Conservation (phyloP, 2,797 vertebrate genomes). For the Paedocypris micromegethes region DNA sequence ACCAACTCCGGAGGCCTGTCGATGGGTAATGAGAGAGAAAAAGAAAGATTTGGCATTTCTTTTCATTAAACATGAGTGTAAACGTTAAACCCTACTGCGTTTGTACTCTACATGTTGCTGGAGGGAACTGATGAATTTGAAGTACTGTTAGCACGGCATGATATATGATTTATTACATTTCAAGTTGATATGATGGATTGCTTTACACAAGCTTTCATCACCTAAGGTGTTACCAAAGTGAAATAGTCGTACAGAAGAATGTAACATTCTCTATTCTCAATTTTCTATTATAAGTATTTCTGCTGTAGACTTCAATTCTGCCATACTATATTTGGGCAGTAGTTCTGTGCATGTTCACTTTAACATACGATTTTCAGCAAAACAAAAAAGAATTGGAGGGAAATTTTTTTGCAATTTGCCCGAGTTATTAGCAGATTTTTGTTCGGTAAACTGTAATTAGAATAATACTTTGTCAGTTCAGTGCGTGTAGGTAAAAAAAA, state of each 20-base stretch:
- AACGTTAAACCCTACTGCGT: conserved; percentile 7
- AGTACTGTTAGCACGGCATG: conserved; percentile 4
- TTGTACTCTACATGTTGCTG: neutral
- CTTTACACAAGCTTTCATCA: conserved; percentile 1
- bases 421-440: no score
- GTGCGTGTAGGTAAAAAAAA: no score
- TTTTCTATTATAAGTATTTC: no score
- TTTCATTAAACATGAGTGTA: neutral
- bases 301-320: no score
- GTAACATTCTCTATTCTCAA: neutral
- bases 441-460: no score
- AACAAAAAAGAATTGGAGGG: no score
- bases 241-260: conserved; percentile 17
- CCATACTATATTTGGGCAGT: no score
- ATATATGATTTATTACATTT: conserved; percentile 1
- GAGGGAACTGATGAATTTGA: neutral
- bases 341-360: no score
- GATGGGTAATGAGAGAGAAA: neutral
- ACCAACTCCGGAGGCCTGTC: conserved; percentile 61
- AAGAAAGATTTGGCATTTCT: conserved; percentile 1
- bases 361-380: no score
- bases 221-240: conserved; percentile 14
- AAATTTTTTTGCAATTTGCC: no score
- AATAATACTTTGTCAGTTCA: no score
- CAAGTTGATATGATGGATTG: conserved; percentile 8